Percentiles rank a stretch among this genome's conserved stretches.
Evolutionary conservation across 1,140 invertebrate species (phyloP).

Genomic region (Lordiphosa stackelbergi): DNA sequence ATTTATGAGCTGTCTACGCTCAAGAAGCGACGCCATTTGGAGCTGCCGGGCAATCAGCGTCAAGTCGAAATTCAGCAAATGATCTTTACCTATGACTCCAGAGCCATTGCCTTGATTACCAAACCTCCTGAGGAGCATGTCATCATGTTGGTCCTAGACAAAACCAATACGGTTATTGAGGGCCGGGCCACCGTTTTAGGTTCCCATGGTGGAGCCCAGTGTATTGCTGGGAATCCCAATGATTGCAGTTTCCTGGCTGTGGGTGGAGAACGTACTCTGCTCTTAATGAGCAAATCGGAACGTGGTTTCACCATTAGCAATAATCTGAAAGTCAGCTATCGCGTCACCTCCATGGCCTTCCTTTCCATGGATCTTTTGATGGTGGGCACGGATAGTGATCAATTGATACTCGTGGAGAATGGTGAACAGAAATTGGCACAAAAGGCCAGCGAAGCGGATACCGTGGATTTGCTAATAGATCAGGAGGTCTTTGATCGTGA

Average conservation of each 20-base stretch:
- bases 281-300: constrained; percentile 85
- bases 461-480: constrained; percentile 77
- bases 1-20: constrained; percentile 81
- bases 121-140: constrained; percentile 86
- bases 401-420: constrained; percentile 84
- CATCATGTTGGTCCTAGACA: constrained; percentile 87
- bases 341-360: constrained; percentile 82
- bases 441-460: constrained; percentile 77
- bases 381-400: constrained; percentile 84
- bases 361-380: constrained; percentile 84
- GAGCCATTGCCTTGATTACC: constrained; percentile 83
- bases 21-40: constrained; percentile 80
- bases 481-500: constrained; percentile 67
- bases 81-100: constrained; percentile 85
- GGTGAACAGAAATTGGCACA: constrained; percentile 84
- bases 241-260: constrained; percentile 85
- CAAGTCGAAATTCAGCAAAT: constrained; percentile 81
- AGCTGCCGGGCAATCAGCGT: constrained; percentile 78
- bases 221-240: constrained; percentile 80
- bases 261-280: constrained; percentile 83
- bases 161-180: constrained; percentile 84
- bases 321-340: constrained; percentile 84
- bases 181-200: constrained; percentile 81
- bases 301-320: constrained; percentile 84
- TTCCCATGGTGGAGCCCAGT: constrained; percentile 70